Evolutionary conservation across 2,888 invertebrate genomes (phyloP), one percentile per base, ranked within the genome.

Genomic region (Lithophane ornitopus): DNA sequence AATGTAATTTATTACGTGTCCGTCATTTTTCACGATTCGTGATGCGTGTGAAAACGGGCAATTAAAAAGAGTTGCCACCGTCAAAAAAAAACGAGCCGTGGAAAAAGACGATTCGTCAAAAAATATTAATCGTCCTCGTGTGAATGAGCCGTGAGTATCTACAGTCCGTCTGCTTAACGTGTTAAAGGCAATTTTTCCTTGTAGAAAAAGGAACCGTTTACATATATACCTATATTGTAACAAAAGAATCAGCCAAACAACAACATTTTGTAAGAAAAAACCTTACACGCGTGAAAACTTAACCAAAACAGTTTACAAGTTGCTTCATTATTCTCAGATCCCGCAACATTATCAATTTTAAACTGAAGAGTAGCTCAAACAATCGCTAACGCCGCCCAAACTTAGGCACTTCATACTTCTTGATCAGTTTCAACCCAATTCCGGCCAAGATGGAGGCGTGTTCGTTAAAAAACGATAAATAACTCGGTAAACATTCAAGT

Each of bases 401-500:
- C 74, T 83, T 46, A 54, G 61, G 56, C 49, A 74, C 82, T 79
- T 78, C 80, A 77, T 85, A 88, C 81, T 81, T 85, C 76, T 82
- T 78, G 77, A 88, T 87, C 80, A 85, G 76, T 87, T 87, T 70
- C 81, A 76, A 81, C 77, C 71, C 82, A 88, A 88, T 87, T 84
- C 70, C 56, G 34, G 44, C 12, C 74, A 66, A 84, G 81, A 84
- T 79, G 81, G 74, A 70, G 72, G 78, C 83, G 84, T 81, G 85
- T 90, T 88, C 87, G 87, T 90, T 90, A 88, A 88, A 90, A 91
- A 91, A 87, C 91, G 87, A 90, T 91, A 91, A 91, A 91, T 91
- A 91, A 90, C 89, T 88, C 81, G 78, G 86, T 89, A 89, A 90
- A 90, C 88, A 89, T 88, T 87, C 77, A 88, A 90, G 69, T 78